Percentiles rank a stretch among this genome's conserved stretches.
phyloP scores from a whole-genome alignment of 2,888 invertebrate genomes.

The Chirona hameri region DNA sequence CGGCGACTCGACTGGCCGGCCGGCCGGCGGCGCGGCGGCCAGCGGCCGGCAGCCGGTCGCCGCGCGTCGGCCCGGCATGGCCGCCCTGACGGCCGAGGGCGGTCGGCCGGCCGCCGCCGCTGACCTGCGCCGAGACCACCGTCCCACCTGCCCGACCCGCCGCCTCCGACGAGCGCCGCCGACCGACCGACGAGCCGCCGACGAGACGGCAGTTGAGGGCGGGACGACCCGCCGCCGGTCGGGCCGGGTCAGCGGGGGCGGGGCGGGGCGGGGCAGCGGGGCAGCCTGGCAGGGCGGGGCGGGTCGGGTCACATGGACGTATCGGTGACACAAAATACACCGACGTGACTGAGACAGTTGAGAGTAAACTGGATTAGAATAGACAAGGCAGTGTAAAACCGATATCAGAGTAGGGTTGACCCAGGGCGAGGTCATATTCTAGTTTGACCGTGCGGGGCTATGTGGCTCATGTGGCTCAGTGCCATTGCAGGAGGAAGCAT shows the following conservation, averaged over 20 bases:
- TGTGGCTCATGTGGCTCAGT: no score
- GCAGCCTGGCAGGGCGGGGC: neutral
- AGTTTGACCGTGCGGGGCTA: no score
- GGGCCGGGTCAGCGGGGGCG: neutral
- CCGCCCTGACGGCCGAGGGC: neutral
- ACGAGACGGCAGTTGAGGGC: neutral
- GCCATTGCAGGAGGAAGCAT: no score
- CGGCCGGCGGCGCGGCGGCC: neutral
- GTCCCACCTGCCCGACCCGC: neutral
- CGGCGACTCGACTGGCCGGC: constrained; percentile 4
- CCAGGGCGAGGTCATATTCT: no score
- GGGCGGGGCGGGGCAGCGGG: neutral
- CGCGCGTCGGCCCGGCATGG: neutral
- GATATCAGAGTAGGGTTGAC: no score
- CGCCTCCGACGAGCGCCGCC: neutral
- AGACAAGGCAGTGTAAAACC: no score
- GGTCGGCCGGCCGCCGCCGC: neutral
- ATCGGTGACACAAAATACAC: no score
- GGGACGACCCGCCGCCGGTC: neutral
- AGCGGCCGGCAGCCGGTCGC: neutral
- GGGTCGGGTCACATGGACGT: no score
- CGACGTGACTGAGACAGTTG: no score
- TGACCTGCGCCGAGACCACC: neutral
- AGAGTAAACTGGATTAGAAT: no score
- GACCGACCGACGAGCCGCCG: neutral